Conservation (phyloP, 2,113 vertebrate species). For the Actinemys pallida region DNA sequence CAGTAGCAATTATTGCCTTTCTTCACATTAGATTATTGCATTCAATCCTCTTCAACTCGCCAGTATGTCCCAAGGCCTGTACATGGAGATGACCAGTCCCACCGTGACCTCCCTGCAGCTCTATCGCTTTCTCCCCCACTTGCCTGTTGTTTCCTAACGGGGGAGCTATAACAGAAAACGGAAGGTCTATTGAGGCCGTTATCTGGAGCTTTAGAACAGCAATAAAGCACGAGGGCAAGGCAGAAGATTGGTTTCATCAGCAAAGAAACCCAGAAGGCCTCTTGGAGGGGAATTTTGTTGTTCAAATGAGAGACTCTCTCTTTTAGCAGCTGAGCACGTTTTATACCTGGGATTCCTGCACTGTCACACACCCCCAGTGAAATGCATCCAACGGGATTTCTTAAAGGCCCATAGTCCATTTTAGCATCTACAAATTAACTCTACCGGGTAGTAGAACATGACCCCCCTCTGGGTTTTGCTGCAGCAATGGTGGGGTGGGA, state of each 20-base stretch:
- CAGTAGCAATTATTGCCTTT: not conserved
- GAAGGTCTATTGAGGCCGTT: not conserved
- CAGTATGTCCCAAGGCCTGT: not conserved
- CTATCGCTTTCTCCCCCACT: too few species aligned
- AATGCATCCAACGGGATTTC: not conserved
- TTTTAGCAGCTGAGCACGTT: not conserved
- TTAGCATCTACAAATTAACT: not conserved
- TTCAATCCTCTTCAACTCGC: not conserved
- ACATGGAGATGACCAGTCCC: not conserved
- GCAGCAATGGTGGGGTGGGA: not conserved
- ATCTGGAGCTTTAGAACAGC: not conserved
- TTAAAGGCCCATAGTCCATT: not conserved
- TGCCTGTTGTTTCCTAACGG: not conserved
- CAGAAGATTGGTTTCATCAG: not conserved
- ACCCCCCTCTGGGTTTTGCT: not conserved
- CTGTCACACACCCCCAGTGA: accelerated
- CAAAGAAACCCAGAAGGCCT: not conserved
- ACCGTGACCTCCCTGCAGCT: not conserved
- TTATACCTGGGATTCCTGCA: not conserved
- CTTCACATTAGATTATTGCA: not conserved
- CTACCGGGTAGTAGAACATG: accelerated
- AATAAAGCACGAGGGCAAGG: not conserved
- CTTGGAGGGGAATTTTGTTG: constrained; percentile 10
- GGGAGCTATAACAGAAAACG: accelerated
- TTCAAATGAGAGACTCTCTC: not conserved